Conservation (phyloP, 2,888 invertebrate species). For the Frankliniella fusca region DNA sequence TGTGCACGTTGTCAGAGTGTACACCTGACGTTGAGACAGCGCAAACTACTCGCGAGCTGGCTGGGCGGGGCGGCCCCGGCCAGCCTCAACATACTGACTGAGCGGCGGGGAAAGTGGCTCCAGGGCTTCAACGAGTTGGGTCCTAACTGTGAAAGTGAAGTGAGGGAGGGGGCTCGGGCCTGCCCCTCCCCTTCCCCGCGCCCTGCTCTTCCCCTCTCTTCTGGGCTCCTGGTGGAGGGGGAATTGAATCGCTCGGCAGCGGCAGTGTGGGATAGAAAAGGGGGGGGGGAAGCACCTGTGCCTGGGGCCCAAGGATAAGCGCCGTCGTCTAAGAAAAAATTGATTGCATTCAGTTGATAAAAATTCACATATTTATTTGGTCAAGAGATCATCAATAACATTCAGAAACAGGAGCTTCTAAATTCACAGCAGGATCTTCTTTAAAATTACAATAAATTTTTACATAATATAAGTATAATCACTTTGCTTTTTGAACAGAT, state of each 20-base stretch:
- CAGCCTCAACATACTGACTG: no score
- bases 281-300: no score
- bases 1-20: no score
- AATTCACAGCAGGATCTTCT: conserved; percentile 24
- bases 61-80: not conserved
- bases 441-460: conserved; percentile 22
- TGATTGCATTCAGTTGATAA: not conserved
- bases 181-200: not conserved
- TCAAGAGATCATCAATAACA: conserved; percentile 26
- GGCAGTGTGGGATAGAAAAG: no score
- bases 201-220: not conserved
- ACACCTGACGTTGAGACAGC: not conserved
- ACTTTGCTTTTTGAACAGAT: conserved; percentile 23
- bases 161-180: not conserved
- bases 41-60: not conserved
- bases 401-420: conserved; percentile 17
- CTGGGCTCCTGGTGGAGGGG: not conserved
- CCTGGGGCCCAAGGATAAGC: not conserved
- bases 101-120: not conserved
- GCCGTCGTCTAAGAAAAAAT: not conserved
- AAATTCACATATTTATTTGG: conserved; percentile 27
- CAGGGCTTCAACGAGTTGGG: not conserved
- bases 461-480: conserved; percentile 23
- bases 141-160: not conserved
- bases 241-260: not conserved